Percentiles rank a stretch among this genome's conserved stretches.
phyloP scores from a whole-genome alignment of 2,797 vertebrate genomes.

The Xyrichtys novacula region DNA sequence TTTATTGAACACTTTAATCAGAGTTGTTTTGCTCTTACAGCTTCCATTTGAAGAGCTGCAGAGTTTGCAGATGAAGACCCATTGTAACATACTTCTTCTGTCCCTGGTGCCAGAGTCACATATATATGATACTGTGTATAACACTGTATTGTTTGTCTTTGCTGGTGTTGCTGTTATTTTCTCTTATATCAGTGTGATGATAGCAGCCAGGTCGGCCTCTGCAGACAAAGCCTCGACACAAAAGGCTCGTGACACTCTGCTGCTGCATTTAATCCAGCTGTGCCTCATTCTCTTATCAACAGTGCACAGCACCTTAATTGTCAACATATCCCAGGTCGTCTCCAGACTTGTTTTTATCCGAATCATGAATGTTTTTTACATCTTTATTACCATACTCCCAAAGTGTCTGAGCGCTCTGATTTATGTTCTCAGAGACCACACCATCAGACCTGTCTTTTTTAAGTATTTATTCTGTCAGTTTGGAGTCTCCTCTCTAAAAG shows the following conservation, averaged over 20 bases:
- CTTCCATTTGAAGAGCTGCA: conserved; percentile 22
- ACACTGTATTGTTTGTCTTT: conserved; percentile 37
- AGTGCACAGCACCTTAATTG: neutral
- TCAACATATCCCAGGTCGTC: neutral
- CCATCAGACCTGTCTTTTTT: conserved; percentile 48
- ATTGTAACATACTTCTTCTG: conserved; percentile 31
- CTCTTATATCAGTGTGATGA: conserved; percentile 53
- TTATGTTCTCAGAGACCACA: conserved; percentile 67
- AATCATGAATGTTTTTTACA: conserved; percentile 32
- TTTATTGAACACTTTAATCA: conserved; percentile 29
- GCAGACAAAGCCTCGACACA: conserved; percentile 38
- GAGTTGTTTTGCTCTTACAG: conserved; percentile 24
- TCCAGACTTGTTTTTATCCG: neutral
- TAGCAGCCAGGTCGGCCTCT: conserved; percentile 58
- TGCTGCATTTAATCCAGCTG: conserved; percentile 67
- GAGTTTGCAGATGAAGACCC: conserved; percentile 19
- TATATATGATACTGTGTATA: conserved; percentile 17
- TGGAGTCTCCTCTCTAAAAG: too few species aligned
- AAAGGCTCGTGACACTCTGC: conserved; percentile 56
- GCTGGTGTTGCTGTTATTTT: conserved; percentile 10
- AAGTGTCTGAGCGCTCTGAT: conserved; percentile 68
- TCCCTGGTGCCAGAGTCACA: neutral
- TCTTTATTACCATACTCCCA: conserved; percentile 47
- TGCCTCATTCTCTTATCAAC: conserved; percentile 50
- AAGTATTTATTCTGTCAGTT: conserved; percentile 23